Percentiles rank a stretch among this genome's conserved stretches.
These are phyloP conservation scores for Tringa solitaria DNA, from an alignment of 2,113 vertebrate species.

Conservation along the genomic window DNA sequence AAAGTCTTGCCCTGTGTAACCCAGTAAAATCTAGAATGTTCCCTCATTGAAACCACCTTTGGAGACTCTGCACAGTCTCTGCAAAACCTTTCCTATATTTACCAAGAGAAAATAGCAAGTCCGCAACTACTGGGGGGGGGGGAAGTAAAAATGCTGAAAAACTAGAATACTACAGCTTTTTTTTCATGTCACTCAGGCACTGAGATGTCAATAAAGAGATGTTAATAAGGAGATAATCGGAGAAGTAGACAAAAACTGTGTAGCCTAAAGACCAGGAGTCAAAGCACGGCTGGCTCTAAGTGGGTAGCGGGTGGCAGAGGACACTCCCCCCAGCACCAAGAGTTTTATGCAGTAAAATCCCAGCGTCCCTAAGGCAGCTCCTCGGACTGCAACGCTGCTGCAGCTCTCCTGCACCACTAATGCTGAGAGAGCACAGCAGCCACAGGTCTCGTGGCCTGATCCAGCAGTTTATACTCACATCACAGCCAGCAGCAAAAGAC, in stretches of 20 bases:
- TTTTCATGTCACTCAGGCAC: not conserved
- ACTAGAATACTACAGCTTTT: not conserved
- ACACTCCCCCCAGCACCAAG: not conserved
- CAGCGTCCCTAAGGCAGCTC: not conserved
- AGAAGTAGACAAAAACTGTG: not conserved
- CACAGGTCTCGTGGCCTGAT: not conserved
- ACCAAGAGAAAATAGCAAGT: not conserved
- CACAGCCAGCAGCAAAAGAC: not conserved
- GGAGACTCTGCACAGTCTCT: not conserved
- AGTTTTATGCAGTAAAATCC: not conserved
- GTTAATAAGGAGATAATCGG: not conserved
- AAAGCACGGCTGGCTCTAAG: not conserved
- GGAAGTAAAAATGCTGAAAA: not conserved
- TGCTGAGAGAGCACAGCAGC: not conserved
- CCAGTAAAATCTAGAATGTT: not conserved
- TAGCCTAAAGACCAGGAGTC: not conserved
- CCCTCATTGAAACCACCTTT: not conserved
- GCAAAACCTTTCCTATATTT: not conserved
- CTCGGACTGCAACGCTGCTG: not conserved
- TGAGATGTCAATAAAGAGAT: not conserved
- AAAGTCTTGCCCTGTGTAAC: not conserved
- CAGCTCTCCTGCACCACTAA: conserved; percentile 14
- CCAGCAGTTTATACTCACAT: not conserved
- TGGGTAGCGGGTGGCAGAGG: not conserved
- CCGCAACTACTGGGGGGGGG: not conserved